Evolutionary conservation across 2,113 vertebrate species (phyloP).

Genomic region (human (Homo sapiens)): DNA sequence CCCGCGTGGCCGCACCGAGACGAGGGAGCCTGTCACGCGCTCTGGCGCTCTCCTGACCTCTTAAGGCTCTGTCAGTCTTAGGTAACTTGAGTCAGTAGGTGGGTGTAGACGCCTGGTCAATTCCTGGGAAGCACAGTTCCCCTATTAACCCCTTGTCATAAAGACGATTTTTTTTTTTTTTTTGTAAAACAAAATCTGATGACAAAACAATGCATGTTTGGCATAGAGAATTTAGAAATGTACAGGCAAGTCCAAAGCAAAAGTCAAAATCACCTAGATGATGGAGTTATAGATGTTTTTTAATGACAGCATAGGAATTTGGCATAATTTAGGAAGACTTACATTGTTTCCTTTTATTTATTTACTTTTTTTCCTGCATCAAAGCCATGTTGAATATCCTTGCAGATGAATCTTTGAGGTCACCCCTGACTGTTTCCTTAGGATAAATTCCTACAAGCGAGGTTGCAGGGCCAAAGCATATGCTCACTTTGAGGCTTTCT

Average conservation of each 20-base stretch:
- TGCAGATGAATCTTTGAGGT: neutral
- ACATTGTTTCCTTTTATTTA: neutral
- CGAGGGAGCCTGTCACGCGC: rapidly evolving
- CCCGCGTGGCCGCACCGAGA: too few relatives aligned
- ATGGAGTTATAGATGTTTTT: neutral
- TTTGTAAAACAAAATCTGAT: neutral
- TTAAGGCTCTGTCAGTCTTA: neutral
- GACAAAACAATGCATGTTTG: neutral
- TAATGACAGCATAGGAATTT: neutral
- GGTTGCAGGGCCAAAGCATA: neutral
- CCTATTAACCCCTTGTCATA: neutral
- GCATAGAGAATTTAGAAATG: neutral
- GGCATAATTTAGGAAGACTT: neutral
- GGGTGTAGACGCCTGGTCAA: neutral
- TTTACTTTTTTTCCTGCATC: neutral
- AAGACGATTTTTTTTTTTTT: neutral
- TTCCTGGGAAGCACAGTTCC: neutral
- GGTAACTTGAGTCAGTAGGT: neutral
- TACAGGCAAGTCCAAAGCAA: neutral
- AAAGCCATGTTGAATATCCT: neutral
- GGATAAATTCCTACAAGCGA: neutral
- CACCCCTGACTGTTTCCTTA: neutral
- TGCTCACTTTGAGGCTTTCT: neutral
- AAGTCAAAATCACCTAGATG: neutral
- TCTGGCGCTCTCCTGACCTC: rapidly evolving